phyloP scores from a whole-genome alignment of 2,113 vertebrate species.

The Candoia aspera region DNA sequence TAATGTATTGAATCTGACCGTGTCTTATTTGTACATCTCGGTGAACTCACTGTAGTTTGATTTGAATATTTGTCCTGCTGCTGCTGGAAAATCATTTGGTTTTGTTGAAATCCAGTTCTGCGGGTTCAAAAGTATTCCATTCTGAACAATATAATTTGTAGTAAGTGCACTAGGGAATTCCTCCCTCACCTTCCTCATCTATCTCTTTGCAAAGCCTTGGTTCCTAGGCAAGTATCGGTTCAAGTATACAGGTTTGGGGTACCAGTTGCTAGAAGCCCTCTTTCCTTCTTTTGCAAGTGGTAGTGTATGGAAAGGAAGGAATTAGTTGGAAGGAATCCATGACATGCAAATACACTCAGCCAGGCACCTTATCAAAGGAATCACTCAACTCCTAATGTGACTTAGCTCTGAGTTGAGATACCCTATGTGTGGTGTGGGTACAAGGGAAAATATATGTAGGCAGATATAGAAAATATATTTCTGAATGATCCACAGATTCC shows the following conservation, averaged over 20 bases:
- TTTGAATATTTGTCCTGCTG: background rate
- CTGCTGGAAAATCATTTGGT: background rate
- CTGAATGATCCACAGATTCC: background rate
- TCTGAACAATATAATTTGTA: background rate
- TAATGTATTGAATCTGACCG: background rate
- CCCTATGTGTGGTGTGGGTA: background rate
- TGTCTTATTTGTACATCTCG: background rate
- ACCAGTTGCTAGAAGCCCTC: background rate
- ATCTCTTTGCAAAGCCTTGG: background rate
- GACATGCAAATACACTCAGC: background rate
- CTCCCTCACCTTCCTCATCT: background rate
- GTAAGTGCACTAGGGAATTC: background rate
- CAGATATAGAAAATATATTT: background rate
- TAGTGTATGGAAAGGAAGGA: background rate
- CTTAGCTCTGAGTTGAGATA: background rate
- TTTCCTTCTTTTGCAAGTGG: background rate
- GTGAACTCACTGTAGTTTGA: background rate
- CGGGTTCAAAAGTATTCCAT: background rate
- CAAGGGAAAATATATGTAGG: background rate
- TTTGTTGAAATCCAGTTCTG: background rate
- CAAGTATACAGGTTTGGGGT: background rate
- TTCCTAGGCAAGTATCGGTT: background rate
- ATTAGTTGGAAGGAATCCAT: background rate
- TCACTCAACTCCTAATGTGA: background rate
- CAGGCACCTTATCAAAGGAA: background rate